These are phyloP conservation scores for Caenorhabditis inopinata DNA, from an alignment of 1,140 invertebrate species.

Conservation along the genomic window DNA sequence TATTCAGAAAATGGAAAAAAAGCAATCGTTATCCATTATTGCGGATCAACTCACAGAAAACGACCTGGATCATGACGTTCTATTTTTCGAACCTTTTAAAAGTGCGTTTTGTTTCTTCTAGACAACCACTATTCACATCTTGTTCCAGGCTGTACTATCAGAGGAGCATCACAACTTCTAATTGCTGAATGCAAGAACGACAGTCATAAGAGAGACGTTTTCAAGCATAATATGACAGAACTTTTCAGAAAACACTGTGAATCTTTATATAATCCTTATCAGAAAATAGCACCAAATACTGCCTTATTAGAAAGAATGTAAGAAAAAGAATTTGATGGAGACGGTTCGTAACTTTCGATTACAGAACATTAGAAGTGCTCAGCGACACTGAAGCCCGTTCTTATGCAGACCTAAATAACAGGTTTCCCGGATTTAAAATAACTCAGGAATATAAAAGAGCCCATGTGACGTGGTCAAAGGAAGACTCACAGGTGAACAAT, in stretches of 20 bases:
- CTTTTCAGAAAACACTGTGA: background rate
- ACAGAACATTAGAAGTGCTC: background rate
- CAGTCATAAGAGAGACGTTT: background rate
- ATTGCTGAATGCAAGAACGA: background rate
- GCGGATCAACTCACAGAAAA: background rate
- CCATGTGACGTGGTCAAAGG: background rate
- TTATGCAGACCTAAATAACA: background rate
- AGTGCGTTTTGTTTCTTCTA: background rate
- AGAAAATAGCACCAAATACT: background rate
- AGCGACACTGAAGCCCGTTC: background rate
- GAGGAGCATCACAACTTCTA: background rate
- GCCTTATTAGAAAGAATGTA: background rate
- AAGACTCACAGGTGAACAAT: background rate
- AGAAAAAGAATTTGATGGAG: no score
- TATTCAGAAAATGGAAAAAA: background rate
- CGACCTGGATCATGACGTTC: background rate
- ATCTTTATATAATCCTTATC: background rate
- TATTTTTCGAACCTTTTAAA: slow-evolving; percentile 9
- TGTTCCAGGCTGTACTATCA: background rate
- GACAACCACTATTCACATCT: background rate
- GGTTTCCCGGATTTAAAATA: background rate
- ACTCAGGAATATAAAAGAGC: background rate
- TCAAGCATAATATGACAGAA: background rate
- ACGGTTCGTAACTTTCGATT: background rate
- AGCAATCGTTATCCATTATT: background rate